Evolutionary conservation across 2,113 vertebrate genomes (phyloP), one percentile per base, ranked within the genome.

Genomic region (Channa argus): DNA sequence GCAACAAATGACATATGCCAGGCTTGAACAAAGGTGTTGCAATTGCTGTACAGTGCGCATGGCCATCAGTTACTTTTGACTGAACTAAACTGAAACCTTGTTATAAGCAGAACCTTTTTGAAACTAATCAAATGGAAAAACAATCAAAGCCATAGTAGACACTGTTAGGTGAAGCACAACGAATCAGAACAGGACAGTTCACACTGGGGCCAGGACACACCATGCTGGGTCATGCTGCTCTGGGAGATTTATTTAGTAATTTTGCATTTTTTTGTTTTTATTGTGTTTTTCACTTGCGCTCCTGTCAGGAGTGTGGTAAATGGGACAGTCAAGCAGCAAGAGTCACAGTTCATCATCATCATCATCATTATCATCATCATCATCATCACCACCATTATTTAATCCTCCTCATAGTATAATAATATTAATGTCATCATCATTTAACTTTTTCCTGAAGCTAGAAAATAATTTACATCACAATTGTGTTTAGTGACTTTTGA

Each of bases 191-290:
- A 93, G 84, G 74, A 91, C 89, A 93, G 87, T 80, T 84, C 58
- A 92, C 87, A 93, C 80, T 80, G 87, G 24, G 88, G 83, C 92
- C 80, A 94, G 89, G 91, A 95, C 91, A 96, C 95, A 94, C 92
- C 91, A 71, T 94, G 92, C 94, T 94, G 94, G 93, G 96, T 96
- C 96, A 96, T 96, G 96, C 96, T 96, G 95, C 95, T 96, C 95
- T 93, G 95, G 94, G 95, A 95, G 93, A 94, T 97, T 97, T 96
- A 96, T 96, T 95, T 84, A 89, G 83, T 90, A 86, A 84, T 91
- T 91, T 88, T 87, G 86, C 69, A 46, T 80, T 84, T 85, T 81
- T 88, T 84, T 64, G 77, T 88, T 79, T 76, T 85, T 72, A 79
- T 88, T 84, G 74, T 87, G 75, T 92, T 94, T 92, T 92, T 86